Evolutionary conservation across 2,797 vertebrate species (phyloP), one percentile per base, ranked within the genome.

Genomic region (Lithobates sylvaticus): DNA sequence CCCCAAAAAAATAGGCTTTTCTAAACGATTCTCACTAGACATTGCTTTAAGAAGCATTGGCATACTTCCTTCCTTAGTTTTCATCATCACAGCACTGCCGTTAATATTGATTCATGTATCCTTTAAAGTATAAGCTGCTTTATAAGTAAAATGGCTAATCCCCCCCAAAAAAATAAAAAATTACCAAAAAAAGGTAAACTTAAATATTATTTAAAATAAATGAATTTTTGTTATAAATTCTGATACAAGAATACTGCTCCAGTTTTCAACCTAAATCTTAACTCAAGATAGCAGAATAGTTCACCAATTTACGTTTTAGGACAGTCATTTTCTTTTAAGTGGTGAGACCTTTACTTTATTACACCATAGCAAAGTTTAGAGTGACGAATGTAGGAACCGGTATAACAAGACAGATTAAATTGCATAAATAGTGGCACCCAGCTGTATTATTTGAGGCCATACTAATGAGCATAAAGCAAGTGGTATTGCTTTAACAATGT

Each of bases 351-450:
- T 67, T 67, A n/a, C 44, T 83, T 67, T 47, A 67, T 54, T 80
- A 47, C 36, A 16, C 27, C 12, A 10, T 32, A 65, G 2, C 13
- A 42, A 64, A 44, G 70, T 74, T 39, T 65, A 65, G 50, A 36
- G 34, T 74, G 71, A 83, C 47, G 34, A 82, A 61, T 71, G 27
- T 47, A 34, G 34, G 8, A 36, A 65, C 65, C 26, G 13, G 54
- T 64, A 47, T 64, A 73, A 83, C 58, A 74, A 74, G 70, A 83
- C 80, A 83, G 50, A 29, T 76, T 29, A 67, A 76, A 83, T 83
- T 76, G 58, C 81, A 73, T 44, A 83, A 65, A 71, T 65, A 39
- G 36, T 83, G 61, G 71, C 27, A 76, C n/a, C 71, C 71, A 44
- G 26, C 50, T 61, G 80, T 58, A 64, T 47, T 77, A 74, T 76